Evolutionary conservation across 2,797 vertebrate species (phyloP), one percentile per base, ranked within the genome.

Genomic region (Microctenopoma lineatum): DNA sequence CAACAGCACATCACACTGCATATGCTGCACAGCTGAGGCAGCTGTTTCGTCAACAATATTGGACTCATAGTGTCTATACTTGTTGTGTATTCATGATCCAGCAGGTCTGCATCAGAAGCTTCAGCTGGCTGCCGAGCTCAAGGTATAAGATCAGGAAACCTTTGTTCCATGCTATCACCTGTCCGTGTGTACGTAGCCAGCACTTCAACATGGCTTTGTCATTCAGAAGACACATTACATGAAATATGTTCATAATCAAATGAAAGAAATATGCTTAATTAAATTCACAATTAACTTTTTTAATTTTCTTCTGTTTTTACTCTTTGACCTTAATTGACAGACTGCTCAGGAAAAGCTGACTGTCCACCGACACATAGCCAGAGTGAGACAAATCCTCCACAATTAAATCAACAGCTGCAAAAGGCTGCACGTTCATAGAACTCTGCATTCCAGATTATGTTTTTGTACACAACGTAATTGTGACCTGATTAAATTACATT

Each of bases 1-100:
- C 42, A 15, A 52, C 21, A 64, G 62, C 51, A 59, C 58, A 77
- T 87, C 81, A 56, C 0, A 12, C 63, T 74, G 64, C 85, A 85
- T 83, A 83, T 77, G 74, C 66, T 71, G 5, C 53, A 57, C 36
- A 63, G 65, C 64, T 64, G 46, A 74, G 56, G 65, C n/a, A 18
- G 57, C 29, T 21, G 27, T 45, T 63, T 34, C 64, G 74, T 75
- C 70, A 70, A 84, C 58, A 68, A 52, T 15, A 73, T 14, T 2
- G 25, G 64, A 63, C 27, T 45, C 3, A 55, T 38, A 41, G 7
- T 50, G 44, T 39, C 41, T 12, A n/a, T 4, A 11, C 62, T 41
- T 62, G 75, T 79, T 32, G 5, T 32, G 29, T 38, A 12, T 38
- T 10, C 36, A 38, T 10, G 77, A 76, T 67, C 81, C 68, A 44